Base-by-base conservation (phyloP, 2,113 vertebrate species). In the Campylomormyrus tamandua region DNA sequence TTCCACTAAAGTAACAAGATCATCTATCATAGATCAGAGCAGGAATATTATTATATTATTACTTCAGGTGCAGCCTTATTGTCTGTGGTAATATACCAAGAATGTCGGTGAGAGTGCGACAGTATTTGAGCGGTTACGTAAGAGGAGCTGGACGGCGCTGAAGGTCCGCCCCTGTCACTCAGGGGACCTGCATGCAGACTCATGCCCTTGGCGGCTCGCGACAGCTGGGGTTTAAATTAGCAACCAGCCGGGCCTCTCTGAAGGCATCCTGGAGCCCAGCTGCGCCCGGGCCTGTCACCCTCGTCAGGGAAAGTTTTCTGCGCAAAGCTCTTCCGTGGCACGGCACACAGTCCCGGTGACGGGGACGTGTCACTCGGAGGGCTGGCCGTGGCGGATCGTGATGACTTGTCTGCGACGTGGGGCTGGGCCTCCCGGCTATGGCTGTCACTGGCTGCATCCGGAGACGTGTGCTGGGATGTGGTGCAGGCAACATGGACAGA, bases 281-380 rank as follows among this genome's bases (percentile, higher is more conserved):
- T 97, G 97, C 96, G 96, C 96, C 95, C 96, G 95, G 96, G 96
- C 95, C 97, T 98, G 97, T 98, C 97, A 97, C 96, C 96, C 96
- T 97, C 97, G 96, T 98, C 97, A 98, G 96, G 91, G 94, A 97
- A 98, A 97, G 96, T 98, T 98, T 97, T 97, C 97, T 97, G 97
- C 97, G 97, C 97, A 97, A 97, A 97, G 96, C 97, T 97, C 96
- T 97, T 97, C 96, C 95, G 95, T 97, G 96, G 97, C 95, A 93
- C 88, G 93, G 90, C 93, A 96, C 94, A 95, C 97, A 95, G 95
- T 95, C 96, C 95, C 95, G 96, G 96, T 96, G 97, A 97, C 97
- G 95, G 96, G 95, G 96, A 95, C 92, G 96, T 98, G 98, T 98
- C 98, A 99, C 96, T 97, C 95, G 95, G 96, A 96, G 96, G 97